phyloP scores from a whole-genome alignment of 2,113 vertebrate species.

The Mixornis gularis region DNA sequence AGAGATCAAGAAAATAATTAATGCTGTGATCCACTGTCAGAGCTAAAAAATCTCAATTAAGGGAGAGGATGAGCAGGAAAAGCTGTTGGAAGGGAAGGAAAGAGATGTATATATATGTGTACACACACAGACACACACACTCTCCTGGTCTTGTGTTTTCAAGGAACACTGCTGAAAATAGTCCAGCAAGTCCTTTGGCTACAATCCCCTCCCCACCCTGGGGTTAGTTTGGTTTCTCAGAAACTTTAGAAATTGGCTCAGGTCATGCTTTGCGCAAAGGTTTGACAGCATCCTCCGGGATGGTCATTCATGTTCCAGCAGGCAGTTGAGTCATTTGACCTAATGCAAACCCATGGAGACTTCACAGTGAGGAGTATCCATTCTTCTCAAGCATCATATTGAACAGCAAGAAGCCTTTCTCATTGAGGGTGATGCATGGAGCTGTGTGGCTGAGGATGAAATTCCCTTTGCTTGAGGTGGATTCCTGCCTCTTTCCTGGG shows the following conservation, averaged over 20 bases:
- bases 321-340: neutral
- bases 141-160: neutral
- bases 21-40: conserved; percentile 34
- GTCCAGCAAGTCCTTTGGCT: neutral
- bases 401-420: neutral
- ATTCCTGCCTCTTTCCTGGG: neutral
- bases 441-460: neutral
- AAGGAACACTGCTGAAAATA: neutral
- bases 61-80: conserved; percentile 34
- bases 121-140: neutral
- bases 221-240: neutral
- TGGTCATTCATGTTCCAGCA: neutral
- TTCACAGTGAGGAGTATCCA: neutral
- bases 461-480: neutral
- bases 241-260: neutral
- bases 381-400: neutral
- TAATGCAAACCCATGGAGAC: neutral
- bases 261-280: neutral
- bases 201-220: neutral
- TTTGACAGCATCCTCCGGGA: neutral
- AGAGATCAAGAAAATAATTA: conserved; percentile 61
- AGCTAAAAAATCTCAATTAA: conserved; percentile 54
- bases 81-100: neutral
- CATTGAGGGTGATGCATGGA: neutral
- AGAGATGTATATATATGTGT: neutral